These are phyloP conservation scores for Sebastes cheni DNA, from an alignment of 2,797 vertebrate genomes.

Conservation along the genomic window DNA sequence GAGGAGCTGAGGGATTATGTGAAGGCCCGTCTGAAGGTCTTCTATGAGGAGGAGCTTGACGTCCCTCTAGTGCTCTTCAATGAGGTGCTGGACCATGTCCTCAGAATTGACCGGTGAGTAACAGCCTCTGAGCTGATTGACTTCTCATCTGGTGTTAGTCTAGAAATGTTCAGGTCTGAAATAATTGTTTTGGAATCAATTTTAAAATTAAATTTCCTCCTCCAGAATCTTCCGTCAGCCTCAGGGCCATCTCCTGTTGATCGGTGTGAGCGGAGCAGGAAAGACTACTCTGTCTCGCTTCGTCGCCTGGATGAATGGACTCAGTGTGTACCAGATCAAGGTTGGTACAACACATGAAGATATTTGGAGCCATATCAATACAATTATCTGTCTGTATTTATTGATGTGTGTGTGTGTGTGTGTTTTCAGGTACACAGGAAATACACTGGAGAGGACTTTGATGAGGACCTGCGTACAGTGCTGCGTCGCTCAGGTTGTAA, in stretches of 20 bases:
- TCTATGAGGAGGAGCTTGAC: slow-evolving; percentile 98
- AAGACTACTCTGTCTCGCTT: slow-evolving; percentile 98
- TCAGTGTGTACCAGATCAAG: slow-evolving; percentile 99
- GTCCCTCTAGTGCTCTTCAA: slow-evolving; percentile 98
- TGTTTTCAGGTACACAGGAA: slow-evolving; percentile 92
- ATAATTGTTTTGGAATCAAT: not conserved
- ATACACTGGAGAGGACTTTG: slow-evolving; percentile 98
- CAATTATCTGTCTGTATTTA: not conserved
- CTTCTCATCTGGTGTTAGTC: not conserved
- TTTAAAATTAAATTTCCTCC: slow-evolving; percentile 4
- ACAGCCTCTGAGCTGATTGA: not conserved
- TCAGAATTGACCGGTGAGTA: slow-evolving; percentile 93
- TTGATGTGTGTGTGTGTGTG: not conserved
- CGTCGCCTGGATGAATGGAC: slow-evolving; percentile 99
- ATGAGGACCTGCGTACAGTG: slow-evolving; percentile 95
- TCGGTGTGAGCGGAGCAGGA: slow-evolving; percentile 97
- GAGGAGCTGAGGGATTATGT: slow-evolving; percentile 98
- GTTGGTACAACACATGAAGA: slow-evolving; percentile 64
- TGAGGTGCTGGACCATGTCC: slow-evolving; percentile 96
- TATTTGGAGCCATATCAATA: not conserved
- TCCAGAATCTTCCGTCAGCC: slow-evolving; percentile 98
- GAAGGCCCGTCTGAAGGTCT: slow-evolving; percentile 98
- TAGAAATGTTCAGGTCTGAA: not conserved
- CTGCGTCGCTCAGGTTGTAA: slow-evolving; percentile 96
- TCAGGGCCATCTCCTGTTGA: slow-evolving; percentile 96